phyloP scores from a whole-genome alignment of 2,797 vertebrate species.

The Labeo calbasu region DNA sequence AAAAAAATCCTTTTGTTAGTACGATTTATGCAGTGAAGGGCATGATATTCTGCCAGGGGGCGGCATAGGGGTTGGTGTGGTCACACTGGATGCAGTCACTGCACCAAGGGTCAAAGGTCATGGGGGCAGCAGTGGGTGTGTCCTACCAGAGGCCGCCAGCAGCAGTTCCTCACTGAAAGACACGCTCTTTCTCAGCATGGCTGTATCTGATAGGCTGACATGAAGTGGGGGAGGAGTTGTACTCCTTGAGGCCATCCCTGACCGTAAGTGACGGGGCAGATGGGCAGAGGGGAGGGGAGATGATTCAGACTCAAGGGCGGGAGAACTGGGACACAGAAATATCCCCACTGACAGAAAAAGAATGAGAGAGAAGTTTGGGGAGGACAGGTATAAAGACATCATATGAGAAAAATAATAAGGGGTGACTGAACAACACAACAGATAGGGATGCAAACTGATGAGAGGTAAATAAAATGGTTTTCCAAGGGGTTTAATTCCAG shows the following conservation, averaged over 20 bases:
- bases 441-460: conserved; percentile 13
- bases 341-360: conserved; percentile 65
- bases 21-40: neutral
- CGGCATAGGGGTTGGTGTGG: conserved; percentile 25
- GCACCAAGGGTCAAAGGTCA: conserved; percentile 7
- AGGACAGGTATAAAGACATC: conserved; percentile 31
- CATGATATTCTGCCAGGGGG: neutral
- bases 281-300: conserved; percentile 72
- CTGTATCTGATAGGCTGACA: conserved; percentile 85
- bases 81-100: conserved; percentile 47
- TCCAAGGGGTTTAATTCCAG: neutral
- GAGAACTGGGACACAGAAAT: conserved; percentile 92
- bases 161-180: conserved; percentile 97
- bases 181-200: conserved; percentile 95
- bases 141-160: conserved; percentile 96
- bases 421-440: conserved; percentile 18
- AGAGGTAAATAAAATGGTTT: neutral
- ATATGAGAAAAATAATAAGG: conserved; percentile 28
- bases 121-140: conserved; percentile 71
- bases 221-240: conserved; percentile 77
- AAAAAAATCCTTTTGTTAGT: conserved; percentile 28
- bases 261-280: conserved; percentile 79
- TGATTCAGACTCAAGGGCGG: conserved; percentile 84
- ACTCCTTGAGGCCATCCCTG: conserved; percentile 75
- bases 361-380: conserved; percentile 48